Conservation (phyloP, 1,140 invertebrate species). For the Lordiphosa mommai region DNA sequence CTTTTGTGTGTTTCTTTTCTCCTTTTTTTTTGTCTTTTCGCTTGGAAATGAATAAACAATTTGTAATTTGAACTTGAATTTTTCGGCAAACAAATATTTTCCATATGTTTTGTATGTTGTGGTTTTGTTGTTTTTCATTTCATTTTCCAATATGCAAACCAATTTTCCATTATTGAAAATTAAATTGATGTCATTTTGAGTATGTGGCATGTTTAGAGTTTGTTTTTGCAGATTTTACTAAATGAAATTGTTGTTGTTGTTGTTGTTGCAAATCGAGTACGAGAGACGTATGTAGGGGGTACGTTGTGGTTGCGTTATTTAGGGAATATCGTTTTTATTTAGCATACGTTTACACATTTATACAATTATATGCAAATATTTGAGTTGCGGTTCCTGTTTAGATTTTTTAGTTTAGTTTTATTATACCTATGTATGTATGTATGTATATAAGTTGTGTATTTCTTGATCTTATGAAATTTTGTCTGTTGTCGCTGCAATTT, state of each 20-base stretch:
- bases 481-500: slow-evolving; percentile 15
- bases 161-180: slow-evolving; percentile 21
- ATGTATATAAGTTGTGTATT: slow-evolving; percentile 29
- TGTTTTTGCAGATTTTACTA: slow-evolving; percentile 16
- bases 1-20: slow-evolving; percentile 13
- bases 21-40: slow-evolving; percentile 16
- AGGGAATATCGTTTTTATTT: slow-evolving; percentile 30
- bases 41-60: slow-evolving; percentile 37
- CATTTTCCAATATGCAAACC: slow-evolving; percentile 45
- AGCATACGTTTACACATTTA: slow-evolving; percentile 56
- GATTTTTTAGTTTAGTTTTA: slow-evolving; percentile 15
- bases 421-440: slow-evolving; percentile 10
- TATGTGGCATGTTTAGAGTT: slow-evolving; percentile 57
- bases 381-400: slow-evolving; percentile 14
- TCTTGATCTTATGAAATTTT: slow-evolving; percentile 19
- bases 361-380: slow-evolving; percentile 20
- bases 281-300: slow-evolving; percentile 68
- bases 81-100: slow-evolving; percentile 14
- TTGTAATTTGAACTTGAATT: slow-evolving; percentile 45
- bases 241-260: slow-evolving; percentile 22
- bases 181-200: slow-evolving; percentile 62
- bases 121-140: slow-evolving; percentile 6
- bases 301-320: slow-evolving; percentile 58
- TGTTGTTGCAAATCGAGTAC: slow-evolving; percentile 45
- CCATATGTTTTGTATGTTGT: slow-evolving; percentile 1